Base-by-base conservation (phyloP, 2,797 vertebrate species). In the Sebastiscus tertius region DNA sequence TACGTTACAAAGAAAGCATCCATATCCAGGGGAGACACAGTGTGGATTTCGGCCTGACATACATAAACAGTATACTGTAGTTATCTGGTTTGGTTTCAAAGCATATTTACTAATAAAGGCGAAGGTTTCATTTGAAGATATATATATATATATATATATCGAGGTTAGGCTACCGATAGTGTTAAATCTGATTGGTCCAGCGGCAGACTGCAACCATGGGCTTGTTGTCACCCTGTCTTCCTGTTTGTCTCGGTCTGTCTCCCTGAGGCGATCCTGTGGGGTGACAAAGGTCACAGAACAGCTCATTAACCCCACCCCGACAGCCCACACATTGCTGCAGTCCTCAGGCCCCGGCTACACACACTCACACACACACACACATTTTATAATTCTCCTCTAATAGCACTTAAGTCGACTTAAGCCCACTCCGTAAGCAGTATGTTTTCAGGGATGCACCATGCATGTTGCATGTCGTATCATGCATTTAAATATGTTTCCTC, bases 291-390 rank as follows among this genome's bases (percentile, higher is more conserved):
- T 94, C 92, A 95, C 34, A 68, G 91, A 94, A 88, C 93, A 95
- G 91, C 95, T 95, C 93, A 95, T 95, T 95, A 95, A 95, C 94
- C 93, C 92, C 93, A 93, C 93, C 94, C 92, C 80, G 86, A 90
- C 92, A 91, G 91, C 92, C 92, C 93, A 88, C 90, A 91, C 93
- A 91, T 91, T 91, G 87, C 88, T 90, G 83, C 92, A 93, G 90
- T 92, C 91, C 91, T 88, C 81, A 13, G 85, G 84, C 90, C 87
- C 71, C 65, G 59, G 68, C 80, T 83, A 33, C 81, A 80, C 61
- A 64, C 81, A 81, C 77, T 70, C 81, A 80, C 83, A 76, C 74
- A 42, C 74, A 83, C 81, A 79, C 86, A 87, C 84, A 88, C 39
- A 42, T 72, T 90, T 91, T 89, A 88, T 92, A 93, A 94, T 91